Evolutionary conservation across 37 sponge, comb jelly and placozoan genomes (phyloP).

Genomic region (Ephydatia muelleri): DNA sequence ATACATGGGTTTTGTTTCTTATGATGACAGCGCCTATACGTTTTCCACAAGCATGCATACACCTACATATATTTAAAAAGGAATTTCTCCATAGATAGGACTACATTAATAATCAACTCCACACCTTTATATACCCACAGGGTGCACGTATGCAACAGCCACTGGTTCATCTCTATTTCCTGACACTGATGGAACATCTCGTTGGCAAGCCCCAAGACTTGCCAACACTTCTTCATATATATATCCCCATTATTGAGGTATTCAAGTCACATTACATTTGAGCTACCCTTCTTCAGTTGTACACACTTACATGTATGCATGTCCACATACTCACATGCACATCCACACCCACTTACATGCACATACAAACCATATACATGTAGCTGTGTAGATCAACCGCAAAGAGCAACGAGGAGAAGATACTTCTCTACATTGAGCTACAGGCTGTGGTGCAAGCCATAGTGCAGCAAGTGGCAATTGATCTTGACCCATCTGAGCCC

Average conservation of each 20-base stretch:
- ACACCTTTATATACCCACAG: neutral
- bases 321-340: too few relatives aligned
- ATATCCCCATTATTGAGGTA: neutral
- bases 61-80: too few relatives aligned
- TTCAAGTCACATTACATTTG: too few relatives aligned
- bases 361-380: too few relatives aligned
- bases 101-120: neutral
- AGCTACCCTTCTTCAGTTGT: too few relatives aligned
- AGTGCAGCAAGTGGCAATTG: conserved; percentile 20
- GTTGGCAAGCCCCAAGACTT: conserved; percentile 3
- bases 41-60: too few relatives aligned
- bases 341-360: too few relatives aligned
- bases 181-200: conserved; percentile 54
- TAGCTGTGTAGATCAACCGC: neutral
- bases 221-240: neutral
- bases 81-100: too few relatives aligned
- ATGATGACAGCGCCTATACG: too few relatives aligned
- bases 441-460: conserved; percentile 67
- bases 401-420: neutral
- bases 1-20: too few relatives aligned
- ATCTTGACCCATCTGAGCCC: neutral
- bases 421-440: conserved; percentile 55
- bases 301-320: neutral
- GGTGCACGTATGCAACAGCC: conserved; percentile 54
- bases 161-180: conserved; percentile 62